These are phyloP conservation scores for Gymnoscelis rufifasciata DNA, from an alignment of 2,888 invertebrate species.

Conservation along the genomic window DNA sequence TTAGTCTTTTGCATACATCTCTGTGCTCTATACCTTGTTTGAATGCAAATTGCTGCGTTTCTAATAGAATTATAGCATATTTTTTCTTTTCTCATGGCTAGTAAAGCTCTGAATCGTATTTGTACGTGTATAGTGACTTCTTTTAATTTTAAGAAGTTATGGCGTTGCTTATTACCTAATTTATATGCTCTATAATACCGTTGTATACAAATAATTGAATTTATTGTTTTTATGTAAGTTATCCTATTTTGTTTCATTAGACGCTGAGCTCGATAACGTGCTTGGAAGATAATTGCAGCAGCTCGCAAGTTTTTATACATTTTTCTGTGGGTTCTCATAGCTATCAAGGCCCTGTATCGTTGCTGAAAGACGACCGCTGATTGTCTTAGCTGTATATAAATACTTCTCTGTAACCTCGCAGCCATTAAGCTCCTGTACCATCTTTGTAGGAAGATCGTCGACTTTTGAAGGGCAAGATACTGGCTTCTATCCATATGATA, in stretches of 20 bases:
- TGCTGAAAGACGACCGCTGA: conserved; percentile 50
- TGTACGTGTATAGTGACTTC: conserved; percentile 42
- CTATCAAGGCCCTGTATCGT: conserved; percentile 52
- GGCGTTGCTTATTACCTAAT: conserved; percentile 41
- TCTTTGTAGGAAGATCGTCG: conserved; percentile 60
- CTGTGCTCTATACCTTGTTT: conserved; percentile 58
- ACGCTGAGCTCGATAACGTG: conserved; percentile 53
- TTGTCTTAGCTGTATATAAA: conserved; percentile 47
- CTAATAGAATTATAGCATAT: conserved; percentile 40
- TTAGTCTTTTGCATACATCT: conserved; percentile 51
- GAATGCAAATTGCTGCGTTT: conserved; percentile 39
- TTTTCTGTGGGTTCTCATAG: conserved; percentile 48
- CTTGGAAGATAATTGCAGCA: conserved; percentile 42
- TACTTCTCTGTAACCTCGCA: conserved; percentile 52
- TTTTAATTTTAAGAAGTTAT: conserved; percentile 39
- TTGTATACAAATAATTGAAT: conserved; percentile 61
- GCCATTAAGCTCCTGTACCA: conserved; percentile 48
- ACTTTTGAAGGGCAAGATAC: conserved; percentile 56
- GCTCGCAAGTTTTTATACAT: conserved; percentile 39
- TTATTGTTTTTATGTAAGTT: conserved; percentile 50
- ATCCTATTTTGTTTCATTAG: conserved; percentile 50
- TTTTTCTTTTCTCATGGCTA: conserved; percentile 51
- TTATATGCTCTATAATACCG: conserved; percentile 49
- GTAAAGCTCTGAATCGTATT: conserved; percentile 56
- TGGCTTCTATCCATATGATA: conserved; percentile 40